Conservation (phyloP, 37 sponge, comb jelly and placozoan species). For the Tethya wilhelma region DNA sequence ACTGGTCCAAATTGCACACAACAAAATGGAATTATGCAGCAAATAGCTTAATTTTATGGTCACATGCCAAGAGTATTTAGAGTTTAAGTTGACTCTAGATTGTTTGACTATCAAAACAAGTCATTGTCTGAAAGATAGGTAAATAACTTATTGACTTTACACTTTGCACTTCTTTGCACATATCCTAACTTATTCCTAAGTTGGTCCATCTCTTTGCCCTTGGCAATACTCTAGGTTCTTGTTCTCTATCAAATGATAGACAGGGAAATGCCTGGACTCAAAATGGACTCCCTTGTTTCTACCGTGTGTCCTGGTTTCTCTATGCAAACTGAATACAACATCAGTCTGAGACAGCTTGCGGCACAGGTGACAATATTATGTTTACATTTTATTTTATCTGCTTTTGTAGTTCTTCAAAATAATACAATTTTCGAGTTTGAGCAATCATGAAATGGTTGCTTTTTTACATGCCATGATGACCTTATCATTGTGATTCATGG, state of each 20-base stretch:
- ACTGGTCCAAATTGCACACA: too few relatives aligned
- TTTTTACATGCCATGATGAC: too few relatives aligned
- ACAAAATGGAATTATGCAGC: too few relatives aligned
- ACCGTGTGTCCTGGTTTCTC: slow-evolving; percentile 51
- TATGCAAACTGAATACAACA: slow-evolving; percentile 45
- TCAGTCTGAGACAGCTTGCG: slow-evolving; percentile 56
- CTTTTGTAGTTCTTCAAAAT: neutral
- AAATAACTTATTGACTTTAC: neutral
- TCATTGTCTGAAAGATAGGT: too few relatives aligned
- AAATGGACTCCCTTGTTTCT: neutral
- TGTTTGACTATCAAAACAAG: too few relatives aligned
- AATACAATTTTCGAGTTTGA: neutral
- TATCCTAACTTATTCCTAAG: neutral
- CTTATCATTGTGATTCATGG: too few relatives aligned
- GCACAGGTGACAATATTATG: slow-evolving; percentile 28
- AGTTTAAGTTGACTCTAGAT: too few relatives aligned
- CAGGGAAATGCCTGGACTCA: neutral
- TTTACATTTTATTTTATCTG: neutral
- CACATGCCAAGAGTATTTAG: too few relatives aligned
- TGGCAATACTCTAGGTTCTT: too few relatives aligned
- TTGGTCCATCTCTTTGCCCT: neutral
- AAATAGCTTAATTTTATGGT: too few relatives aligned
- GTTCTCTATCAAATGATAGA: neutral
- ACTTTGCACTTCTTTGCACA: neutral
- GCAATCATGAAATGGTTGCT: neutral